Percentiles rank a stretch among this genome's conserved stretches.
phyloP scores from a whole-genome alignment of 2,797 vertebrate species.

The Gymnothorax javanicus region DNA sequence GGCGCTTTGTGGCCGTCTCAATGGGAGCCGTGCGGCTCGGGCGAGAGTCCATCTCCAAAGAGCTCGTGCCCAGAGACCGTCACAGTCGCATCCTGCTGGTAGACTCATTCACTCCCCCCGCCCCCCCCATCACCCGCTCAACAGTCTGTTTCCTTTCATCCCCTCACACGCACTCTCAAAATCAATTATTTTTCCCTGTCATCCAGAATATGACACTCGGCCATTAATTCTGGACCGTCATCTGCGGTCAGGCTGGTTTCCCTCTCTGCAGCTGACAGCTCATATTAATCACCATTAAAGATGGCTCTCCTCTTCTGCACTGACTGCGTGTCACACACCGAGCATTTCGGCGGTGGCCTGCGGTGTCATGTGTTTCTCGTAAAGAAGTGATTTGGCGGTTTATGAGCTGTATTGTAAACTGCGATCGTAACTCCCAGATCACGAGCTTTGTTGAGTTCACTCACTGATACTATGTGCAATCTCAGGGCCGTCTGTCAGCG shows the following conservation, averaged over 20 bases:
- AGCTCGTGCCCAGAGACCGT: neutral
- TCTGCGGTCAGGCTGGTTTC: neutral
- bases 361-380: neutral
- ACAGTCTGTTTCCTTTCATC: slow-evolving; percentile 29
- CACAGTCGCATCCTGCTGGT: slow-evolving; percentile 1
- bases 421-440: neutral
- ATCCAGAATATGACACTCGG: neutral
- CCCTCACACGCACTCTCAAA: slow-evolving; percentile 2
- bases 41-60: slow-evolving; percentile 10
- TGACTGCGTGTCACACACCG: neutral
- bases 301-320: neutral
- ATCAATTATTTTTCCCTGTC: neutral
- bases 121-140: neutral
- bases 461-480: neutral
- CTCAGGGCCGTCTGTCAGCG: neutral
- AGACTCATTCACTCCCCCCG: slow-evolving; percentile 8
- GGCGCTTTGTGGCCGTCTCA: neutral
- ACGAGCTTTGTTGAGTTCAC: neutral
- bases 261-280: no score
- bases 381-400: neutral
- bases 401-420: neutral
- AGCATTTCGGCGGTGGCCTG: neutral
- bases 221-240: neutral
- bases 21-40: neutral
- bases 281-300: neutral